These are phyloP conservation scores for Moxostoma hubbsi DNA, from an alignment of 2,797 vertebrate species.

Conservation along the genomic window DNA sequence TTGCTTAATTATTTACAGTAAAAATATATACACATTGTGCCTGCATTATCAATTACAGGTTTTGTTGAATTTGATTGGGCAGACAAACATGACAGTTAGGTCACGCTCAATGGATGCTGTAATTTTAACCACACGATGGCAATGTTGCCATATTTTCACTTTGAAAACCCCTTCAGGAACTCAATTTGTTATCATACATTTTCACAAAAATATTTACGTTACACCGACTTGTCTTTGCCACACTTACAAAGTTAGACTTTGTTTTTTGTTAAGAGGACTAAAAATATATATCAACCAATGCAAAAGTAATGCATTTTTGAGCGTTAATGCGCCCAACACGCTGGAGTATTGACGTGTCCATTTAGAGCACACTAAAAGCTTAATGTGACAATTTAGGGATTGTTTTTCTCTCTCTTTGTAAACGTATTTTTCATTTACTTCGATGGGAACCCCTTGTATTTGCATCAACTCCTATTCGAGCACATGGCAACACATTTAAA, in stretches of 20 bases:
- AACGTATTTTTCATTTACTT: background rate
- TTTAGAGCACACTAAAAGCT: no score
- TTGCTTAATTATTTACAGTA: background rate
- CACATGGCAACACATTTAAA: conserved; percentile 45
- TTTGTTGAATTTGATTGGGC: background rate
- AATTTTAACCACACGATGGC: conserved; percentile 43
- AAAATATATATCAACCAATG: background rate
- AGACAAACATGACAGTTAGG: background rate
- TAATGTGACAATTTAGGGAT: background rate
- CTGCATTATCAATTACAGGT: background rate
- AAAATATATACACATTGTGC: background rate
- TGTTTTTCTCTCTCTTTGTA: background rate
- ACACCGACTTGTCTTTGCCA: background rate
- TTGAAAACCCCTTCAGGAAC: background rate
- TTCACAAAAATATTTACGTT: conserved; percentile 14
- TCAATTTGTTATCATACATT: background rate
- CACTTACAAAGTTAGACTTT: conserved; percentile 24
- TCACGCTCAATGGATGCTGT: background rate
- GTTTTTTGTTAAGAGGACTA: background rate
- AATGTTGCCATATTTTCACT: conserved; percentile 27
- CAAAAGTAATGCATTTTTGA: conserved; percentile 9
- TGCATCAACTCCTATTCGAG: conserved; percentile 5
- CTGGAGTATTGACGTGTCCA: background rate
- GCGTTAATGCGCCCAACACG: conserved; percentile 10
- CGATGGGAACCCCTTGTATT: conserved; percentile 11